Evolutionary conservation across 1,140 invertebrate genomes (phyloP).

Genomic region (Pseudomyrmex dendroicus): DNA sequence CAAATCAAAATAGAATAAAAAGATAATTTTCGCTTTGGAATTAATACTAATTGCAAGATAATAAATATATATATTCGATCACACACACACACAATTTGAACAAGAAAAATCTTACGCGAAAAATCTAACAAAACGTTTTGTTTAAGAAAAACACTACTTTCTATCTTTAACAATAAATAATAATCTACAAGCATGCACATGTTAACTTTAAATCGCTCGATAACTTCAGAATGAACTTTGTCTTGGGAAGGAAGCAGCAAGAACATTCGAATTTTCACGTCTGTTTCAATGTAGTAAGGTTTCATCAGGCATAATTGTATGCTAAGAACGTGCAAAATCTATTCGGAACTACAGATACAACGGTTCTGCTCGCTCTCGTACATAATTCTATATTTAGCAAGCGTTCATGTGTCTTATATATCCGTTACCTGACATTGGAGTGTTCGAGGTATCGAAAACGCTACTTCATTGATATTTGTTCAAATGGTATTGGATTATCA

Average conservation of each 20-base stretch:
- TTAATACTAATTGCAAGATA: conserved; percentile 5
- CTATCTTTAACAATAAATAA: conserved; percentile 8
- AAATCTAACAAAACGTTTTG: not conserved
- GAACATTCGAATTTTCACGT: conserved; percentile 15
- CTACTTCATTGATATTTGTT: not conserved
- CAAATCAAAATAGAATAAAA: too few relatives aligned
- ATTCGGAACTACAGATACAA: conserved; percentile 49
- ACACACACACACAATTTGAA: not conserved
- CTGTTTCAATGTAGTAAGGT: conserved; percentile 25
- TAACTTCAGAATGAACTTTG: conserved; percentile 7
- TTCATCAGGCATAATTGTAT: conserved; percentile 25
- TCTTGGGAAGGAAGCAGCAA: not conserved
- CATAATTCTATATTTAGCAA: conserved; percentile 43
- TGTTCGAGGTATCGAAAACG: conserved; percentile 2
- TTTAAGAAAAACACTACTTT: not conserved
- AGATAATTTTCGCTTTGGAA: not conserved
- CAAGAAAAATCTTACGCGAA: not conserved
- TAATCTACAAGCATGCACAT: not conserved
- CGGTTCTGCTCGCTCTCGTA: conserved; percentile 49
- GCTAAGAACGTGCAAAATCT: conserved; percentile 34
- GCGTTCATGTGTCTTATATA: conserved; percentile 30
- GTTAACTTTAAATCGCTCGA: conserved; percentile 8
- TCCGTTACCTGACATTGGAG: conserved; percentile 26
- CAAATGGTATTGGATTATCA: conserved; percentile 42
- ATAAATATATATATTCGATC: conserved; percentile 3